Evolutionary conservation across 1,140 invertebrate species (phyloP), one percentile per base, ranked within the genome.

Genomic region (Planococcus citri): DNA sequence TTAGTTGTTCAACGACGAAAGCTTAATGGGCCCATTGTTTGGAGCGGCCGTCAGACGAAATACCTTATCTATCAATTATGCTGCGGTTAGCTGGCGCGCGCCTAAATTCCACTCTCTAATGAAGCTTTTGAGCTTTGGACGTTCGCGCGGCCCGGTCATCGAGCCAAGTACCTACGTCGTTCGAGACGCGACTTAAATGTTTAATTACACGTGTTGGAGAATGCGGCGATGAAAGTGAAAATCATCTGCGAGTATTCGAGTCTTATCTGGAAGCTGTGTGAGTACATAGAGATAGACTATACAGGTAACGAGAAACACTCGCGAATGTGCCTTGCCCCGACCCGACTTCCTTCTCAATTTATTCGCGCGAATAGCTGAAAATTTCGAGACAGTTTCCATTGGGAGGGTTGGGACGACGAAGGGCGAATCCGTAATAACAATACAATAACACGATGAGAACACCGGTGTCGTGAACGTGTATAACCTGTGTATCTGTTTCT

Each of bases 1-100:
- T 64, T 64, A 64, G 60, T 64, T 25, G 25, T 27, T 64, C 60
- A 27, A 25, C 60, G 60, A 64, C 51, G 60, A 24, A 64, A 27
- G 25, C 60, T 64, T 25, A 64, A 64, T 64, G 25, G 22, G 12
- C 14, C 60, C 24, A 64, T 64, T 64, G 60, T 64, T 64, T 64
- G 60, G 22, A 9, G 10, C 60, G 25, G 17, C 12, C 22, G 25
- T 25, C 24, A 58, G 17, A 20, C 60, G 60, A 27, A 9, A 22
- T 12, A 64, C 60, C 25, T 64, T 24, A 24, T 25, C 60, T 64
- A 27, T 64, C 60, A 64, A 64, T 27, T 64, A 25, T 27, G 12
- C 10, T 27, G 60, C 60, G 22, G 25, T 64, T 25, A 10, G 9
- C 60, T 4, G 3, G 51, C 21, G n/a, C n/a, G n/a, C n/a, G n/a